phyloP scores from a whole-genome alignment of 2,113 vertebrate species.

The Phodopus roborovskii region DNA sequence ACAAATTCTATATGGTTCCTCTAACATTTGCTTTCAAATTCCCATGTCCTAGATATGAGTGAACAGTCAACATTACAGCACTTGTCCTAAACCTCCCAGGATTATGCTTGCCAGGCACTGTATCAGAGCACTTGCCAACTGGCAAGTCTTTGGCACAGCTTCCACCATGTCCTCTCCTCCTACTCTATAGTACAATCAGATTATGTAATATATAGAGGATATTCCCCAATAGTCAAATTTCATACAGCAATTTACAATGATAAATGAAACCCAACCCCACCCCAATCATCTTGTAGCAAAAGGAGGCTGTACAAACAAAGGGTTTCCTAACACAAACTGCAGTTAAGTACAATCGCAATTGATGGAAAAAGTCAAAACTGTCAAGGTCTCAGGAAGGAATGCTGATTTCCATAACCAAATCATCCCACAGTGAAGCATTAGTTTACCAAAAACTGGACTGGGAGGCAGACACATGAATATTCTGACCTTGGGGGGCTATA shows the following conservation, averaged over 20 bases:
- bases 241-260: background rate
- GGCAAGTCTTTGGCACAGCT: background rate
- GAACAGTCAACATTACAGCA: background rate
- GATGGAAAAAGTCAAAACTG: background rate
- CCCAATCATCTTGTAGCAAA: background rate
- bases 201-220: background rate
- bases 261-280: background rate
- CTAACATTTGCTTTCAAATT: background rate
- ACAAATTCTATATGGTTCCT: background rate
- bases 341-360: background rate
- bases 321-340: background rate
- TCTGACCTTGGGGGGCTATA: background rate
- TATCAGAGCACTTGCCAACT: background rate
- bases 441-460: background rate
- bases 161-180: background rate
- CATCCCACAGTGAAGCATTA: background rate
- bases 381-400: background rate
- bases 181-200: fast-evolving
- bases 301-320: background rate
- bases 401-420: background rate
- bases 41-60: background rate
- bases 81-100: background rate
- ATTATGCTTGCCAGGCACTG: background rate
- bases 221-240: background rate
- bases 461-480: background rate